Base-by-base conservation (phyloP, 2,888 invertebrate genomes). In the Melinaea marsaeus region DNA sequence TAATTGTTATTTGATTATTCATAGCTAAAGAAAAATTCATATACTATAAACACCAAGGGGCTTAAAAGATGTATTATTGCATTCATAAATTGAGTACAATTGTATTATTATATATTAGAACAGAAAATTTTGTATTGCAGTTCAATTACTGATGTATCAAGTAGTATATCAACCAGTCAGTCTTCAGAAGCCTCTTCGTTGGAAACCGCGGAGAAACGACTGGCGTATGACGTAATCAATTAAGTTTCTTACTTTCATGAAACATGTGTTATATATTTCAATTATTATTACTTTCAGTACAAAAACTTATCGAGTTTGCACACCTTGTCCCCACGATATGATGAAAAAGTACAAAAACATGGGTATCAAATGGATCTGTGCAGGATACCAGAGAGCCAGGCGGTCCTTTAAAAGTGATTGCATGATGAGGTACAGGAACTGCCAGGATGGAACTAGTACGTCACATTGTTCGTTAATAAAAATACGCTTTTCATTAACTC, bases 361-460 rank as follows among this genome's bases (percentile, higher is more conserved):
- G 0, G 80, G 83, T 51, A 83, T 85, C 67, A 80, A 79, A 55
- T 86, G 86, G 86, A 79, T 86, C 59, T 86, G 86, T 60, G 85
- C 72, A 0, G 73, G 72, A 0, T 86, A 86, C 73, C 86, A 85
- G 73, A 75, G 85, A 22, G 86, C 86, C 0, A 69, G 82, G 4
- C 68, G 86, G 3, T 73, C 74, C 59, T 85, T 85, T 72, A 85
- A 85, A 71, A 86, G 85, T 68, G 72, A 72, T 22, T 85, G 85
- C 65, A 84, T 85, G 85, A 85, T 85, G 85, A 73, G 83, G n/a
- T 85, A 77, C 71, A 76, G 85, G 61, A 86, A 86, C 74, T 86
- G 86, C 57, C 79, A 86, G 71, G 85, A 85, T 69, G 85, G 85
- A 4, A 86, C 85, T 1, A 74, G 85, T 86, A 64, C 74, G 78